Conservation (phyloP, 2,797 vertebrate genomes). For the Sebastes glaucus region DNA sequence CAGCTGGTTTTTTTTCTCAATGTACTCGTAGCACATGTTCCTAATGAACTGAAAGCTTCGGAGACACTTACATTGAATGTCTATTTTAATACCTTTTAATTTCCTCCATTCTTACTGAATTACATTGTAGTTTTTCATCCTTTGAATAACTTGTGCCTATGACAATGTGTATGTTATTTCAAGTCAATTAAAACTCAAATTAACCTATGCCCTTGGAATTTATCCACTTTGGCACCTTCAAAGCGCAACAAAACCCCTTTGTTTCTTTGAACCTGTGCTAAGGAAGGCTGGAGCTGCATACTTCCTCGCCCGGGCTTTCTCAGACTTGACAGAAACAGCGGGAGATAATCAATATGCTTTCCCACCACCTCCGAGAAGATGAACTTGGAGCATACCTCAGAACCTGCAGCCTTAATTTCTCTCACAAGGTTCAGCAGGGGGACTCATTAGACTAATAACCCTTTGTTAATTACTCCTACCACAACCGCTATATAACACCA, state of each 20-base stretch:
- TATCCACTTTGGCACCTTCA: slow-evolving; percentile 41
- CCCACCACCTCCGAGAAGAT: slow-evolving; percentile 57
- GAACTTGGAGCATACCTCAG: slow-evolving; percentile 44
- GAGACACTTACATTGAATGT: background rate
- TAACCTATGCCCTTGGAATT: slow-evolving; percentile 13
- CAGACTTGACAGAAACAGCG: slow-evolving; percentile 68
- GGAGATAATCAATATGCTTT: slow-evolving; percentile 78
- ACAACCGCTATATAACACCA: slow-evolving; percentile 22
- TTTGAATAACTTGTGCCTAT: background rate
- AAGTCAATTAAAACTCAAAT: slow-evolving; percentile 37
- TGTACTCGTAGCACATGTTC: background rate
- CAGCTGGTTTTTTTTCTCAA: background rate
- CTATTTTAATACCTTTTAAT: background rate
- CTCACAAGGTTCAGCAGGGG: slow-evolving; percentile 50
- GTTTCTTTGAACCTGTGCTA: slow-evolving; percentile 55
- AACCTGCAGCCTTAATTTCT: slow-evolving; percentile 58
- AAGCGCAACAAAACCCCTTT: slow-evolving; percentile 36
- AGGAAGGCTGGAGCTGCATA: slow-evolving; percentile 33
- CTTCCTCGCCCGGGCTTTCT: slow-evolving; percentile 49
- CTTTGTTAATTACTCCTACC: slow-evolving; percentile 60
- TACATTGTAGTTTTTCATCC: background rate
- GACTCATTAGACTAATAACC: slow-evolving; percentile 58
- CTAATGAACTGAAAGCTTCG: background rate
- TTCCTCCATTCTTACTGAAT: background rate
- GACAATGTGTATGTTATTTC: background rate